phyloP scores from a whole-genome alignment of 2,797 vertebrate species.

The Micropoecilia bifurca region DNA sequence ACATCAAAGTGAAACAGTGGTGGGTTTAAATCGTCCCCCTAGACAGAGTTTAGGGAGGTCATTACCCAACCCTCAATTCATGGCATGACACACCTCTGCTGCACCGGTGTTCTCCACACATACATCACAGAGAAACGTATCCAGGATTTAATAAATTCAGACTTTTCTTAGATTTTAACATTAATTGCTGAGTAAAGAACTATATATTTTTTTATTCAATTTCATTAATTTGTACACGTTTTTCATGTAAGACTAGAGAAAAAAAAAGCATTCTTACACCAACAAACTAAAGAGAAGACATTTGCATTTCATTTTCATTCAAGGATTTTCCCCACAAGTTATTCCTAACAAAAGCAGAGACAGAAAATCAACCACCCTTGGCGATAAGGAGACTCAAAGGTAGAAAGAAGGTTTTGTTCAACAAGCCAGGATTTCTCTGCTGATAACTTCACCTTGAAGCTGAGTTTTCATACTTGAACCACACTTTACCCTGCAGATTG shows the following conservation, averaged over 20 bases:
- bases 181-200: neutral
- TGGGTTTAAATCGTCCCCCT: constrained; percentile 41
- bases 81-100: constrained; percentile 11
- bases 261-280: neutral
- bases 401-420: neutral
- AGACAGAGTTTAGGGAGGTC: constrained; percentile 42
- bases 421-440: neutral
- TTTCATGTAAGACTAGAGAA: neutral
- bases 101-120: neutral
- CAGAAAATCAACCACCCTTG: neutral
- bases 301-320: neutral
- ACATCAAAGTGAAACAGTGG: constrained; percentile 62
- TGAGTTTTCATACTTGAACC: neutral
- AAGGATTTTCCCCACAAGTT: neutral
- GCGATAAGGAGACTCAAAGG: neutral
- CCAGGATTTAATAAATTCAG: neutral
- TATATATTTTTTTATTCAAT: neutral
- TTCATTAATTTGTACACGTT: neutral
- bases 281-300: neutral
- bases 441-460: neutral
- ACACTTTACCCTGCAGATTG: neutral
- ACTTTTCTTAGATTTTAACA: neutral
- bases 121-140: neutral
- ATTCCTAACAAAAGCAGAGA: neutral
- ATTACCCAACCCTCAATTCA: constrained; percentile 4